These are phyloP conservation scores for Syngnathus scovelli DNA, from an alignment of 2,113 vertebrate species.

Conservation along the genomic window DNA sequence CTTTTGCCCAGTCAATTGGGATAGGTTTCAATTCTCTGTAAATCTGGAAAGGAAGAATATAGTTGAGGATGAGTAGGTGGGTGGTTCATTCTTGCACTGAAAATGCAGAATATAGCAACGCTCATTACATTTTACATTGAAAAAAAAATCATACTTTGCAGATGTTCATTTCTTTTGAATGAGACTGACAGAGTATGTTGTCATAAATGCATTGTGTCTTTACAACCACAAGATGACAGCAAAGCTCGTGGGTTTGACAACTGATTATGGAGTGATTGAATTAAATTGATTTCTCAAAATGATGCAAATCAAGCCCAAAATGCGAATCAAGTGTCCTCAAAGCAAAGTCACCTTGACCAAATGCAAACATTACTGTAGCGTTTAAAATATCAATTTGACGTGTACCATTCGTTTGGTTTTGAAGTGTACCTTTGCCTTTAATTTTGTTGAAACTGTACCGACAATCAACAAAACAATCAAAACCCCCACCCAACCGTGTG, in stretches of 20 bases:
- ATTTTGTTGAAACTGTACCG: neutral
- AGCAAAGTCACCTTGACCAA: too few species aligned
- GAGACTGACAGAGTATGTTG: too few species aligned
- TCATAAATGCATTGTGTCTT: constrained; percentile 9
- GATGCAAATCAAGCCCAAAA: neutral
- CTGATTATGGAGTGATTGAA: constrained; percentile 2
- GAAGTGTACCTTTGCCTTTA: too few species aligned
- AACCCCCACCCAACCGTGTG: too few species aligned
- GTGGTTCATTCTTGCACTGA: neutral
- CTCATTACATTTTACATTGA: neutral
- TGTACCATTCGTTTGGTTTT: too few species aligned
- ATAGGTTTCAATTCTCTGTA: too few species aligned
- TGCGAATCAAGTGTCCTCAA: neutral
- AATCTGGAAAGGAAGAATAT: too few species aligned
- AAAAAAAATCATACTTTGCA: neutral
- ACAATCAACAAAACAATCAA: too few species aligned
- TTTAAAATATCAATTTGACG: too few species aligned
- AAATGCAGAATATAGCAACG: neutral
- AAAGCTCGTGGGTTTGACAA: constrained; percentile 9
- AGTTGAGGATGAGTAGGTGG: too few species aligned
- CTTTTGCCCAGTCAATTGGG: too few species aligned
- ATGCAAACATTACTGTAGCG: too few species aligned
- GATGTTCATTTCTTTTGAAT: neutral
- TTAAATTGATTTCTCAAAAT: neutral
- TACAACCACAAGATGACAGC: constrained; percentile 56